Base-by-base conservation (phyloP, 2,888 invertebrate genomes). In the Lypha dubia region DNA sequence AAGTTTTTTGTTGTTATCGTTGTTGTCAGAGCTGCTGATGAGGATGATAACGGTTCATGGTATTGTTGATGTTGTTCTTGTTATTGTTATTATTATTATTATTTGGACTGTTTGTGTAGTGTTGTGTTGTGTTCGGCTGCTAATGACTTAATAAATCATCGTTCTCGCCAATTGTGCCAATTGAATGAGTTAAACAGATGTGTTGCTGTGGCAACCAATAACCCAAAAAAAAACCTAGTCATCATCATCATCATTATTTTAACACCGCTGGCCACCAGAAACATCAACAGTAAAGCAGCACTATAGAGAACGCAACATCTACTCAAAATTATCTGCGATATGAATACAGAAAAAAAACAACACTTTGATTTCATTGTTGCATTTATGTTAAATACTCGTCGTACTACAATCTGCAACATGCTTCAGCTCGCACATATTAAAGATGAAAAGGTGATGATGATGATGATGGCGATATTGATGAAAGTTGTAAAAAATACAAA, bases 111-210 rank as follows among this genome's bases (percentile, higher is more conserved):
- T 17, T n/a, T n/a, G n/a, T n/a, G n/a, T n/a, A n/a, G n/a, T n/a
- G n/a, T n/a, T 49, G 63, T 58, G 63, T 58, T 82, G 79, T 85
- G 74, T 77, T 79, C 60, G 79, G 65, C 65, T 90, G 89, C 90
- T 90, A 90, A 90, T 90, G 90, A 90, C 91, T 90, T 91, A 90
- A 90, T 90, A 90, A 90, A 90, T 91, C 91, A 90, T 90, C 90
- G 88, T 88, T 85, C 79, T 84, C 84, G 79, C 77, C 84, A 86
- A 86, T 86, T 84, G 79, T 79, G 84, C 79, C 80, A 84, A 87
- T 82, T 86, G 71, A 79, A 76, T 86, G 80, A 80, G 79, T 70
- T 65, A 79, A 84, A 81, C 84, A 84, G 84, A 84, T 83, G 76
- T 67, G 80, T 77, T 84, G 86, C 84, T 74, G 80, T 86, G 86